Evolutionary conservation across 2,113 vertebrate species (phyloP), one percentile per base, ranked within the genome.

Genomic region (Pitta sordida): DNA sequence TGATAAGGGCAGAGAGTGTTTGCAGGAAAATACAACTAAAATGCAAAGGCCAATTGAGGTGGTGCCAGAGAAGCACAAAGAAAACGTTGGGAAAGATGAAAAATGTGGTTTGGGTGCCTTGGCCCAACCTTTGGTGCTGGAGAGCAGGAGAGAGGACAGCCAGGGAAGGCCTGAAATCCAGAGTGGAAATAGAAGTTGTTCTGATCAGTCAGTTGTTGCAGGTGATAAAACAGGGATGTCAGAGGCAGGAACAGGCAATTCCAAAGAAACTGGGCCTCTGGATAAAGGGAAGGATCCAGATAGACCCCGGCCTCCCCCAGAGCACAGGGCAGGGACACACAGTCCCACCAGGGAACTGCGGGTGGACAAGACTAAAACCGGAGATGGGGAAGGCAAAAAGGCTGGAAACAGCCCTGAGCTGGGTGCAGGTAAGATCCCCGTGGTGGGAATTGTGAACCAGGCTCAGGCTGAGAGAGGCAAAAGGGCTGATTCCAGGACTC

Each of bases 31-130:
- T 0, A 3, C 4, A 3, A 5, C 51, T 15, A 9, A n/a, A 36
- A 15, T 0, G 3, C 81, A 49, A 24, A 59, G 23, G 9, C 24
- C 81, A 5, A 0, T 4, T 3, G 70, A 70, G 18, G 8, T 22
- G 53, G 56, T 21, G 5, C 7, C 0, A 1, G 84, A 39, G 64
- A 41, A 76, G 6, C 21, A 3, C 0, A 53, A 52, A 16, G 90
- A 44, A 51, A 56, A 3, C 0, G 2, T 2, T 30, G 56, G 83
- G 1, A 51, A 67, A 37, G 34, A 5, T 2, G 69, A 51, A 49
- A 5, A 1, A 5, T 48, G 15, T 24, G 67, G 6, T 24, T 1
- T 34, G 51, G 67, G 77, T 26, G 63, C 41, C 59, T 53, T 9
- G 17, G 92, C 65, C 11, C 83, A 83, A 4, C 44, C 55, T 3